These are phyloP conservation scores for Tenthredo mesomela DNA, from an alignment of 2,888 invertebrate species.

Conservation along the genomic window DNA sequence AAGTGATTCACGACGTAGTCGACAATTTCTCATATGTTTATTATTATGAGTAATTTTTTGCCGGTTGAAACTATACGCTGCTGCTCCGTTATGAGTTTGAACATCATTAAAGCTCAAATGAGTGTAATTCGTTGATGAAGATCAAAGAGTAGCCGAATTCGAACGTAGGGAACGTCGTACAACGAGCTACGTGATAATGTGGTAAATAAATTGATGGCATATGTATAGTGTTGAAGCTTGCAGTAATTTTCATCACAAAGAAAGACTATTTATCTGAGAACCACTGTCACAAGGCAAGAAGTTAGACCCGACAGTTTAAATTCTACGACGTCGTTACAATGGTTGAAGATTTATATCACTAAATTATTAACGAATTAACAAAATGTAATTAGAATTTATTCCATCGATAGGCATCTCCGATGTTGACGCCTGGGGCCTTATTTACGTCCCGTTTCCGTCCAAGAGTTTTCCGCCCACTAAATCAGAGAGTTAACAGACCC, in stretches of 20 bases:
- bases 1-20: not conserved
- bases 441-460: conserved; percentile 54
- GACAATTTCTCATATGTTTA: not conserved
- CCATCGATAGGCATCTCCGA: conserved; percentile 53
- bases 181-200: not conserved
- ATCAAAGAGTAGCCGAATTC: conserved; percentile 6
- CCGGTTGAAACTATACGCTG: not conserved
- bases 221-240: not conserved
- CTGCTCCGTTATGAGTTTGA: not conserved
- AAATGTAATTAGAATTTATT: conserved; percentile 64
- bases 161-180: not conserved
- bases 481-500: conserved; percentile 52
- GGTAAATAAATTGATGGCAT: conserved; percentile 8
- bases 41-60: not conserved
- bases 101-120: not conserved
- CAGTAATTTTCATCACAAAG: not conserved
- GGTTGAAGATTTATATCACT: conserved; percentile 59
- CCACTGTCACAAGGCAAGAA: conserved; percentile 40
- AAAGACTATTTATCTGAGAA: conserved; percentile 7
- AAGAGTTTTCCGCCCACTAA: conserved; percentile 52
- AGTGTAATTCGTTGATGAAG: not conserved
- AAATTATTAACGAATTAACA: conserved; percentile 64
- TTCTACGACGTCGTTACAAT: conserved; percentile 63
- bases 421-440: conserved; percentile 54
- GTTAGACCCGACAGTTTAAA: conserved; percentile 57